Conservation (phyloP, 2,888 invertebrate genomes). For the Melanchra persicariae region DNA sequence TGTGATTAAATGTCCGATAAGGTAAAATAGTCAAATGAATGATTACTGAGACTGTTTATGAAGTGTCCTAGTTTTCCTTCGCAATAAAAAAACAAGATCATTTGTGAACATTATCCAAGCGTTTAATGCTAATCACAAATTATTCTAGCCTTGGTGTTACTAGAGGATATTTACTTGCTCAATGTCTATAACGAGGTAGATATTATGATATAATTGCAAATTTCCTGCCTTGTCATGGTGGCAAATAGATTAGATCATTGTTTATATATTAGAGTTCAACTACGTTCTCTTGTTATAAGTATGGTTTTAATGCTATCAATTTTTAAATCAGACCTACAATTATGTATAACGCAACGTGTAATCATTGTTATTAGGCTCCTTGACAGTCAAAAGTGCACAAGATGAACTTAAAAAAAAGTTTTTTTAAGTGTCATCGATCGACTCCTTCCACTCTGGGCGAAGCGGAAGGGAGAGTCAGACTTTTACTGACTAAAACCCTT, state of each 20-base stretch:
- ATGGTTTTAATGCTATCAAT: neutral
- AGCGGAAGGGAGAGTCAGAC: no score
- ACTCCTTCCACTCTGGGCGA: no score
- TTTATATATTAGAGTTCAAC: neutral
- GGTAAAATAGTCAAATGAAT: neutral
- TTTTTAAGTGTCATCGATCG: no score
- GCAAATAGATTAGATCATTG: neutral
- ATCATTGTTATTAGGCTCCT: no score
- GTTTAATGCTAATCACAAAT: constrained; percentile 20
- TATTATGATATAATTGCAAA: constrained; percentile 31
- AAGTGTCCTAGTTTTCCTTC: neutral
- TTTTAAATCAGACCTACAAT: neutral
- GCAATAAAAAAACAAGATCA: constrained; percentile 30
- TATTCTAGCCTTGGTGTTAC: constrained; percentile 14
- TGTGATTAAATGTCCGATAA: no score
- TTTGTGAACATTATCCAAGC: neutral
- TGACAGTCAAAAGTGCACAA: no score
- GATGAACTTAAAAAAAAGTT: no score
- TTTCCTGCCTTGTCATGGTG: constrained; percentile 19
- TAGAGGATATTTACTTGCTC: constrained; percentile 6
- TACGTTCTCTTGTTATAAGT: neutral
- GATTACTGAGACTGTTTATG: neutral
- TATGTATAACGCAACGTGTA: neutral
- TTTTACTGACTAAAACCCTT: no score
- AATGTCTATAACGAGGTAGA: neutral